Evolutionary conservation across 2,797 vertebrate genomes (phyloP).

Genomic region (Lycodopsis pacificus): DNA sequence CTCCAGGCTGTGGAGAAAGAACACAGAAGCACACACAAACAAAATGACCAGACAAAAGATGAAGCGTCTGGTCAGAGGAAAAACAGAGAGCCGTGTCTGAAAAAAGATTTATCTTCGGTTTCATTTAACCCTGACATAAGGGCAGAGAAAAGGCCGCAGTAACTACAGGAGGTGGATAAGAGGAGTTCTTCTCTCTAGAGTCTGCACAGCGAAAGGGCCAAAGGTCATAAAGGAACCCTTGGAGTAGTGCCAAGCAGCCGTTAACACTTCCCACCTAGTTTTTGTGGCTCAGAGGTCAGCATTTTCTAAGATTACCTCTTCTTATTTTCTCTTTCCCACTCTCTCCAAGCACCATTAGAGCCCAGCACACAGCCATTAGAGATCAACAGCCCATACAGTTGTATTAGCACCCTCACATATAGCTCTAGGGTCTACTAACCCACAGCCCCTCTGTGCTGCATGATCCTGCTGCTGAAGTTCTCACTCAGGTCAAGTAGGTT

Average conservation of each 20-base stretch:
- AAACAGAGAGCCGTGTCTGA: constrained; percentile 15
- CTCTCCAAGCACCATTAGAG: constrained; percentile 77
- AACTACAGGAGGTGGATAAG: constrained; percentile 45
- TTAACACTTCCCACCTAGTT: constrained; percentile 77
- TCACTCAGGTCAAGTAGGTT: constrained; percentile 73
- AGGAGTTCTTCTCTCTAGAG: constrained; percentile 49
- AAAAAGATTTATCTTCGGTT: constrained; percentile 30
- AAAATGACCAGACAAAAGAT: constrained; percentile 10
- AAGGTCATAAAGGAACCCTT: constrained; percentile 62
- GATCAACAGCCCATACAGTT: constrained; percentile 75
- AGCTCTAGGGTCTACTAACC: constrained; percentile 76
- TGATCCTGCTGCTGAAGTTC: constrained; percentile 58
- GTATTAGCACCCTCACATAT: constrained; percentile 74
- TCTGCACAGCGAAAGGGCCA: constrained; percentile 58
- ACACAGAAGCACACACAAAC: constrained; percentile 1
- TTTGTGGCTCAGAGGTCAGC: constrained; percentile 80
- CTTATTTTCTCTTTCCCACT: constrained; percentile 74
- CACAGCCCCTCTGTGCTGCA: constrained; percentile 49
- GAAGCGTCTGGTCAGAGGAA: not conserved
- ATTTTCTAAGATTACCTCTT: constrained; percentile 81
- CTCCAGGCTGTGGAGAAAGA: not conserved
- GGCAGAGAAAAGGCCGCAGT: constrained; percentile 25
- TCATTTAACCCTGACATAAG: constrained; percentile 59
- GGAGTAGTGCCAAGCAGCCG: constrained; percentile 60
- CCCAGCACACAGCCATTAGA: constrained; percentile 75